phyloP scores from a whole-genome alignment of 2,113 vertebrate genomes.

The Gracilinanus agilis region DNA sequence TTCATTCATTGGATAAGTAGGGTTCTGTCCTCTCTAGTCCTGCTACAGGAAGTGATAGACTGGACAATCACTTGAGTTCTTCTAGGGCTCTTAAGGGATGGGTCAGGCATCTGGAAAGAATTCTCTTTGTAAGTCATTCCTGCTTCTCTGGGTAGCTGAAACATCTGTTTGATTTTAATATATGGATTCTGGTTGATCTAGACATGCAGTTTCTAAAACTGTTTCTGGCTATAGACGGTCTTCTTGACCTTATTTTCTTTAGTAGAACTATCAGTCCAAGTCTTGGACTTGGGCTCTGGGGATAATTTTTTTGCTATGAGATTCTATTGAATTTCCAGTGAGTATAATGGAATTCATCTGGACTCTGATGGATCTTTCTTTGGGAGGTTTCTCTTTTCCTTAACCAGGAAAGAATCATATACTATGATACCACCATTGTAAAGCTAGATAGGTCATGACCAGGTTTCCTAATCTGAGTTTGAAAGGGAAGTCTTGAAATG shows the following conservation, averaged over 20 bases:
- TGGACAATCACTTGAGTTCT: not conserved
- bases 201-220: not conserved
- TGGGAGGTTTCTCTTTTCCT: not conserved
- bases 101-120: not conserved
- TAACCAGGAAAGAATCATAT: not conserved
- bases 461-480: not conserved
- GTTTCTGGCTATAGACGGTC: not conserved
- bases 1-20: not conserved
- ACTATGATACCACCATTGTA: not conserved
- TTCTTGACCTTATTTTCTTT: not conserved
- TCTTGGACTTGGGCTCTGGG: not conserved
- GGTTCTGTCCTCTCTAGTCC: not conserved
- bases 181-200: not conserved
- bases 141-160: not conserved
- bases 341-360: not conserved
- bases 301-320: not conserved
- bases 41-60: not conserved
- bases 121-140: not conserved
- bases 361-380: not conserved
- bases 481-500: not conserved
- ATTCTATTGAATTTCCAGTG: not conserved
- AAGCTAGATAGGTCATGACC: not conserved
- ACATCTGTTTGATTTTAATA: not conserved
- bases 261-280: not conserved
- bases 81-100: not conserved